phyloP scores from a whole-genome alignment of 2,888 invertebrate genomes.

The Diplolepis rosae region DNA sequence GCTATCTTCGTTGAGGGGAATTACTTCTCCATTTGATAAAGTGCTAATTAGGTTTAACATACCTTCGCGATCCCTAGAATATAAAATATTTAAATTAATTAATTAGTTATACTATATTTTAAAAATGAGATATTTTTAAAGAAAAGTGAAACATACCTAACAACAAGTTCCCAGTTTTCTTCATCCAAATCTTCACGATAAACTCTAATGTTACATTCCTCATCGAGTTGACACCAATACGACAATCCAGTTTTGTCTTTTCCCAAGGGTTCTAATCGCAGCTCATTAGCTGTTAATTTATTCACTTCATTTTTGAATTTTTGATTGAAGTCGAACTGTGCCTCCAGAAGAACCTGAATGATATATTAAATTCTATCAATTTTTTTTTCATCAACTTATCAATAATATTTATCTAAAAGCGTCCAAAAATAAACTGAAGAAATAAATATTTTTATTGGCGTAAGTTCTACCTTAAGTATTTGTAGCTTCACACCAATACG shows the following conservation, averaged over 20 bases:
- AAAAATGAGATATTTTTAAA: neutral
- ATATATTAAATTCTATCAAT: no score
- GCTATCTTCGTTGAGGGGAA: conserved; percentile 79
- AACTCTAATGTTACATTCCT: conserved; percentile 90
- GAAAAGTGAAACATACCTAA: conserved; percentile 78
- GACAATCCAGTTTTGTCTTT: conserved; percentile 91
- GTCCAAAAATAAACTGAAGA: no score
- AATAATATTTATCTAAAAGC: no score
- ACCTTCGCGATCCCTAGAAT: conserved; percentile 84
- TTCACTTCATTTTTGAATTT: conserved; percentile 94
- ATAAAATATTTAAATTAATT: conserved; percentile 23
- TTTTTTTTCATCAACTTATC: no score
- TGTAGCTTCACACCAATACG: conserved; percentile 91
- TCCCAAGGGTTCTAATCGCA: conserved; percentile 92
- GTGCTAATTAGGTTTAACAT: conserved; percentile 86
- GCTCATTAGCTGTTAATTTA: conserved; percentile 83
- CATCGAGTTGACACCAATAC: conserved; percentile 96
- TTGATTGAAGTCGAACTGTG: conserved; percentile 94
- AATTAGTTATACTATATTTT: neutral
- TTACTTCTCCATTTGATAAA: conserved; percentile 82
- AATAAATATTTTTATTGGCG: neutral
- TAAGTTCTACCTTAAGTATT: conserved; percentile 84
- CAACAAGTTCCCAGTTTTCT: conserved; percentile 95
- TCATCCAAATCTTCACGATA: conserved; percentile 98
- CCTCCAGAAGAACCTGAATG: conserved; percentile 90